Percentiles rank a stretch among this genome's conserved stretches.
Evolutionary conservation across 2,797 vertebrate species (phyloP).

Genomic region (Paguma larvata): DNA sequence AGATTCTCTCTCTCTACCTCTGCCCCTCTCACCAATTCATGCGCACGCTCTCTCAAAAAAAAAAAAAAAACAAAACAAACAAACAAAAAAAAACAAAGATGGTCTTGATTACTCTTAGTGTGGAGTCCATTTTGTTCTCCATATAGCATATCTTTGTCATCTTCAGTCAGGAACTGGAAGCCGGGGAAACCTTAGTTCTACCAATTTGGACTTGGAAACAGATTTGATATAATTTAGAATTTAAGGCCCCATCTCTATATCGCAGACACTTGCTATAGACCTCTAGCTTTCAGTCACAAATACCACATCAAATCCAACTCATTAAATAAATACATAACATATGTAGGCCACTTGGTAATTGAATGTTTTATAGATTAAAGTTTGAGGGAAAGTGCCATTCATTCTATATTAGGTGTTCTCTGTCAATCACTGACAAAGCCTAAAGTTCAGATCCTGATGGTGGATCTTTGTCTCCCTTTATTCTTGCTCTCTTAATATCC

Average conservation of each 20-base stretch:
- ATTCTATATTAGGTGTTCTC: constrained; percentile 12
- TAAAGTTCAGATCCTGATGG: constrained; percentile 53
- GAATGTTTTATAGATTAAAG: constrained; percentile 28
- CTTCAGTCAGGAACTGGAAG: constrained; percentile 30
- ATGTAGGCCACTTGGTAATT: background rate
- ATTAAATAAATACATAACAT: constrained; percentile 28
- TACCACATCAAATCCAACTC: constrained; percentile 27
- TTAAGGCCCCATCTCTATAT: background rate
- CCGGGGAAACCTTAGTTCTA: background rate
- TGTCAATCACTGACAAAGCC: constrained; percentile 51
- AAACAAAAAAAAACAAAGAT: background rate
- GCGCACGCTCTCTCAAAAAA: too few species aligned
- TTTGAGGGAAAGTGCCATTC: constrained; percentile 2
- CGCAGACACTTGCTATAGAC: constrained; percentile 37
- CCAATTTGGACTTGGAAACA: background rate
- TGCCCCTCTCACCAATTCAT: too few species aligned
- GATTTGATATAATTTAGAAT: constrained; percentile 12
- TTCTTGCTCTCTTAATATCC: constrained; percentile 58
- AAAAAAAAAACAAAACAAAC: too few species aligned
- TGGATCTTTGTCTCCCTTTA: constrained; percentile 61
- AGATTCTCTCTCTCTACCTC: too few species aligned
- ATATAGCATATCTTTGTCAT: background rate
- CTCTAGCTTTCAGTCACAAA: constrained; percentile 34
- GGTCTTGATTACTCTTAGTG: background rate
- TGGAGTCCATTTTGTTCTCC: constrained; percentile 43